Percentiles rank a stretch among this genome's conserved stretches.
These are phyloP conservation scores for Champsocephalus esox DNA, from an alignment of 2,797 vertebrate species.

Conservation along the genomic window DNA sequence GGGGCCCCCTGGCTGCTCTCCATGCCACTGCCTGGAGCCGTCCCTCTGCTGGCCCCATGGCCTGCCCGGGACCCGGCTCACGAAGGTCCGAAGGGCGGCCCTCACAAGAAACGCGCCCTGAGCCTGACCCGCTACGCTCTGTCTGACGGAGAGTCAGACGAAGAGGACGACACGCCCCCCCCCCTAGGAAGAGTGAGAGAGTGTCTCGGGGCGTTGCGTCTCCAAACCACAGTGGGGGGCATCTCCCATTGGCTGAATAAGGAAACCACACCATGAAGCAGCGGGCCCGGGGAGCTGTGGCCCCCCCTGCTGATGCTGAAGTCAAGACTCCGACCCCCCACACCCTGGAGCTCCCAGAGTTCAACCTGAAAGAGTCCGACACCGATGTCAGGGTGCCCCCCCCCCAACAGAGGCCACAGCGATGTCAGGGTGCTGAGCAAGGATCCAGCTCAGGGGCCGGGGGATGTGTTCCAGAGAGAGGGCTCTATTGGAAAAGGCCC, in stretches of 20 bases:
- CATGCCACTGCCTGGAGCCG: constrained; percentile 42
- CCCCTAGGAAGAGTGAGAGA: constrained; percentile 33
- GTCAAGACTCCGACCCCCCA: constrained; percentile 39
- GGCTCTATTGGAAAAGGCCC: constrained; percentile 74
- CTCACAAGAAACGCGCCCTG: constrained; percentile 90
- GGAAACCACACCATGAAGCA: constrained; percentile 97
- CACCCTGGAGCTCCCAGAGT: constrained; percentile 81
- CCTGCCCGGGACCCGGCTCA: constrained; percentile 26
- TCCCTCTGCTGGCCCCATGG: constrained; percentile 58
- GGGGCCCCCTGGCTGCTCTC: constrained; percentile 33
- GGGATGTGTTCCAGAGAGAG: constrained; percentile 74
- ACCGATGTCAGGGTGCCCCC: constrained; percentile 66
- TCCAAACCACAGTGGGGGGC: constrained; percentile 85
- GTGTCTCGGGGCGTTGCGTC: constrained; percentile 63
- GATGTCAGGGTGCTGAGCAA: constrained; percentile 70
- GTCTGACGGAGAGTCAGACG: constrained; percentile 89
- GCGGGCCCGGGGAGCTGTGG: constrained; percentile 83
- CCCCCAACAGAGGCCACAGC: constrained; percentile 56
- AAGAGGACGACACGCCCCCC: constrained; percentile 69
- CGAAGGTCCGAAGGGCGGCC: constrained; percentile 42
- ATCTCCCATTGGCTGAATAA: constrained; percentile 94
- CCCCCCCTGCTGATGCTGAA: constrained; percentile 32
- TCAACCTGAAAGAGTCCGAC: constrained; percentile 95
- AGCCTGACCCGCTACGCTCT: constrained; percentile 91
- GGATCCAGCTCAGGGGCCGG: constrained; percentile 74